Evolutionary conservation across 2,888 invertebrate genomes (phyloP).

Genomic region (Nineta flava): DNA sequence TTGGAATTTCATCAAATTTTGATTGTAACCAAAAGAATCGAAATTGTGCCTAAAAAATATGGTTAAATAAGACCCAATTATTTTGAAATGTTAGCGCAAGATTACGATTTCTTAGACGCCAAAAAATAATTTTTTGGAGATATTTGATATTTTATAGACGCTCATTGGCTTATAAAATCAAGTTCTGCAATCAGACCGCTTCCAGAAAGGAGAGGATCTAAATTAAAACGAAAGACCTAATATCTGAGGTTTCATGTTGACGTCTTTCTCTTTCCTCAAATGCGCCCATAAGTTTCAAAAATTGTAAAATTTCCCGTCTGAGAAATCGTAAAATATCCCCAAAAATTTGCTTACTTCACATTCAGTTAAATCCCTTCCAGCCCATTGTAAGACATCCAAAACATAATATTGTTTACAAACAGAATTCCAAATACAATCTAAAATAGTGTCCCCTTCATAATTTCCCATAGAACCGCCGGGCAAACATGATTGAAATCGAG

Average conservation of each 20-base stretch:
- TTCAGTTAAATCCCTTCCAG: conserved; percentile 48
- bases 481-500: conserved; percentile 43
- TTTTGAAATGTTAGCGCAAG: too few relatives aligned
- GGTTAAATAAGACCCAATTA: neutral
- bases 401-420: conserved; percentile 49
- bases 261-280: too few relatives aligned
- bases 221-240: too few relatives aligned
- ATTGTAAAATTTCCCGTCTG: neutral
- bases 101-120: too few relatives aligned
- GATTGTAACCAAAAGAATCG: conserved; percentile 70
- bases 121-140: too few relatives aligned
- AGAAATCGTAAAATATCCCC: neutral
- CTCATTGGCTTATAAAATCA: too few relatives aligned
- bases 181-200: too few relatives aligned
- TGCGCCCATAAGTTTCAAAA: neutral
- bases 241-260: too few relatives aligned
- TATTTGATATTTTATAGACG: too few relatives aligned
- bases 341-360: conserved; percentile 46
- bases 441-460: conserved; percentile 36
- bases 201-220: too few relatives aligned
- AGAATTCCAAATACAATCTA: conserved; percentile 70
- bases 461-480: conserved; percentile 50
- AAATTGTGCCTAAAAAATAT: conserved; percentile 55
- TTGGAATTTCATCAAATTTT: conserved; percentile 49
- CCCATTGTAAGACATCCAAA: conserved; percentile 74